Conservation (phyloP, 2,113 vertebrate genomes). For the Pithys albifrons region DNA sequence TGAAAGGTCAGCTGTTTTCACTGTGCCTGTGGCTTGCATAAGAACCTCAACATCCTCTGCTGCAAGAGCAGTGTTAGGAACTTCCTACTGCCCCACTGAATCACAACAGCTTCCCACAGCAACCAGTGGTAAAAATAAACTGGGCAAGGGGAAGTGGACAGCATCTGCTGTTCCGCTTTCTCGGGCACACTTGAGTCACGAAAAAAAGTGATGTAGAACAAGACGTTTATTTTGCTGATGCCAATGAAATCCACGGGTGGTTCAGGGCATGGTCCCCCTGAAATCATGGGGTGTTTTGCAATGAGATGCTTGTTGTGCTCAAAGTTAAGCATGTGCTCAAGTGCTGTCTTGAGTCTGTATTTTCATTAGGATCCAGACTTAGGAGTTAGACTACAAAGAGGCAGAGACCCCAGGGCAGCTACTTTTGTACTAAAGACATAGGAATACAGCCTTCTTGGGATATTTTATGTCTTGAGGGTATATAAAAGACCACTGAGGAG, state of each 20-base stretch:
- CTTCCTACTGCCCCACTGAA: constrained; percentile 54
- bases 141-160: constrained; percentile 43
- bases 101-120: constrained; percentile 63
- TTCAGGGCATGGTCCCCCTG: background rate
- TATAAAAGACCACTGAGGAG: background rate
- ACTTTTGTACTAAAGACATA: background rate
- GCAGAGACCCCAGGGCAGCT: background rate
- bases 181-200: constrained; percentile 46
- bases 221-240: constrained; percentile 49
- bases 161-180: constrained; percentile 55
- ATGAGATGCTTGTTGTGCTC: background rate
- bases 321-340: background rate
- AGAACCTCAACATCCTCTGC: constrained; percentile 57
- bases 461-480: background rate
- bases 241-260: background rate
- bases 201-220: background rate
- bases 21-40: constrained; percentile 35
- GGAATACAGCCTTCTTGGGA: background rate
- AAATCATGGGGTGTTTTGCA: background rate
- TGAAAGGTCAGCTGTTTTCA: constrained; percentile 64
- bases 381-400: background rate
- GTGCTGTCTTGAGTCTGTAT: background rate
- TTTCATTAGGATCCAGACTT: background rate
- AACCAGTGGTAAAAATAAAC: constrained; percentile 57
- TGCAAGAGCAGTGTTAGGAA: constrained; percentile 26